phyloP scores from a whole-genome alignment of 2,797 vertebrate genomes.

The Momotus momota region DNA sequence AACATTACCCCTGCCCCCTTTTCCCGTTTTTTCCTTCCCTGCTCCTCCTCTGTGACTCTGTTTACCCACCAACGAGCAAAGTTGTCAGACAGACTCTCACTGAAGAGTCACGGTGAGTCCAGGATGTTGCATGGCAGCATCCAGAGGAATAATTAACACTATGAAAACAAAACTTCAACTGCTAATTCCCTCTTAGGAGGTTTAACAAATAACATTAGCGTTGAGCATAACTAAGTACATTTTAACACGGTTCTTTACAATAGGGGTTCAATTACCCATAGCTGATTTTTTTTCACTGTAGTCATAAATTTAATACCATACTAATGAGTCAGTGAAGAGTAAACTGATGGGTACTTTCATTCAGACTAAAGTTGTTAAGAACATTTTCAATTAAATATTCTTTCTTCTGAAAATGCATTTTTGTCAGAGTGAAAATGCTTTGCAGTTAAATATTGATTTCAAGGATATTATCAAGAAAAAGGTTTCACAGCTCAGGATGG shows the following conservation, averaged over 20 bases:
- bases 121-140: not conserved
- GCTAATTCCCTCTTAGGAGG: conserved; percentile 15
- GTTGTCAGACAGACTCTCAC: not conserved
- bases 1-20: fast-evolving
- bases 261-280: conserved; percentile 57
- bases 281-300: conserved; percentile 48
- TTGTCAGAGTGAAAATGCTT: conserved; percentile 3
- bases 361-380: conserved; percentile 25
- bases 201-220: conserved; percentile 51
- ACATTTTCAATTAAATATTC: conserved; percentile 33
- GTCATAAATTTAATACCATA: conserved; percentile 55
- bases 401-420: conserved; percentile 33
- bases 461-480: conserved; percentile 18
- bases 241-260: conserved; percentile 63
- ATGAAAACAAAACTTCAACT: conserved; percentile 51
- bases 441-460: conserved; percentile 24
- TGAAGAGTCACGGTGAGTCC: not conserved
- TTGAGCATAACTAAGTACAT: conserved; percentile 48
- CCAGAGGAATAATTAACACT: conserved; percentile 3
- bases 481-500: not conserved
- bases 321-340: conserved; percentile 61
- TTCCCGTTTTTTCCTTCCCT: not conserved
- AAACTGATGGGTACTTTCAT: conserved; percentile 43
- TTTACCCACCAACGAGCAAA: not conserved
- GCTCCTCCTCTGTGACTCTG: not conserved